Evolutionary conservation across 2,888 invertebrate species (phyloP).

Genomic region (Selenia dentaria): DNA sequence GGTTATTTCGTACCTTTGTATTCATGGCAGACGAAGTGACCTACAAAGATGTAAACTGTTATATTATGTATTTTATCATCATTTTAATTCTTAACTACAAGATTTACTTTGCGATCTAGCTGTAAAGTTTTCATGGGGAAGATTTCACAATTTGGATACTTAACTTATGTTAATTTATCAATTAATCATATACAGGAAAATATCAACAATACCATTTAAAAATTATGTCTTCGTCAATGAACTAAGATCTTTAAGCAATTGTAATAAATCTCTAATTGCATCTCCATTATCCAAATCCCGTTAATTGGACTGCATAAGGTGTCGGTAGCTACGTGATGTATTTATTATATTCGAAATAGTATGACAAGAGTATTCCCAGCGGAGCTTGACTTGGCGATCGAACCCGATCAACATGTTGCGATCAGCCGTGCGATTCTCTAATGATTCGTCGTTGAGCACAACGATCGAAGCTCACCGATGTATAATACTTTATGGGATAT

Average conservation of each 20-base stretch:
- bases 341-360: slow-evolving; percentile 8
- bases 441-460: too few relatives aligned
- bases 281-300: neutral
- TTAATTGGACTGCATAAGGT: neutral
- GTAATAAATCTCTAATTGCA: neutral
- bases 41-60: neutral
- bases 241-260: neutral
- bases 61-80: neutral
- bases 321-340: slow-evolving; percentile 12
- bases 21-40: slow-evolving; percentile 22
- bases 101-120: neutral
- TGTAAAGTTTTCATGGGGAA: neutral
- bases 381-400: too few relatives aligned
- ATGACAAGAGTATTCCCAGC: too few relatives aligned
- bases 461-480: too few relatives aligned
- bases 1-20: slow-evolving; percentile 40
- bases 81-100: neutral
- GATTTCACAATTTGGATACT: neutral
- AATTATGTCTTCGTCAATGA: neutral
- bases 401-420: too few relatives aligned
- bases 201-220: neutral
- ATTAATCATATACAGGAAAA: neutral
- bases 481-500: too few relatives aligned
- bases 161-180: neutral
- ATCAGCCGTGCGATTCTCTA: too few relatives aligned